Conservation (phyloP, 2,888 invertebrate species). For the Calliphora vomitoria region DNA sequence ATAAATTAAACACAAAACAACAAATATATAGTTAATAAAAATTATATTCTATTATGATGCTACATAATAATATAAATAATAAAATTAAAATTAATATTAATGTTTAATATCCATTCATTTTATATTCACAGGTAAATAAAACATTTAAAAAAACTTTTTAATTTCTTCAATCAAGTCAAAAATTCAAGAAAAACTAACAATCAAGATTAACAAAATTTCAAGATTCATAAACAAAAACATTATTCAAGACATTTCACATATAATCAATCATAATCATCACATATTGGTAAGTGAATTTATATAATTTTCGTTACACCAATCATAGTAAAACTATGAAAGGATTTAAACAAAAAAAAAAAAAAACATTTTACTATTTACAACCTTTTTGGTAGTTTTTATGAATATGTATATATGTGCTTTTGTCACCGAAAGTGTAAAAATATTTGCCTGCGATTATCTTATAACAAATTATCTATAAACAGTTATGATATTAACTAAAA, state of each 20-base stretch:
- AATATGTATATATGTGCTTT: too few species aligned
- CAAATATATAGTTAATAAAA: constrained; percentile 68
- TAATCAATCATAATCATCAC: background rate
- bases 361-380: too few species aligned
- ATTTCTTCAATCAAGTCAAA: constrained; percentile 46
- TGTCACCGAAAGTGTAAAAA: too few species aligned
- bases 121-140: constrained; percentile 47
- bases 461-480: too few species aligned
- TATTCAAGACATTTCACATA: constrained; percentile 14
- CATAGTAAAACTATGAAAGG: background rate
- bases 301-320: background rate
- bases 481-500: too few species aligned
- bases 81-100: background rate
- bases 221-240: constrained; percentile 20
- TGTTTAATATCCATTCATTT: constrained; percentile 13
- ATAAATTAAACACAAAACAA: constrained; percentile 15
- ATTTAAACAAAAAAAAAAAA: too few species aligned
- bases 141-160: background rate
- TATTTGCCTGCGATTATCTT: too few species aligned
- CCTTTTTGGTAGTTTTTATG: too few species aligned
- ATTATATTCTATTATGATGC: constrained; percentile 70
- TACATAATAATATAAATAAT: constrained; percentile 50
- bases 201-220: constrained; percentile 35
- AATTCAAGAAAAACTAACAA: constrained; percentile 3
- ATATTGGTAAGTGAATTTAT: constrained; percentile 48